Base-by-base conservation (phyloP, 2,888 invertebrate species). In the Melanotus villosus region DNA sequence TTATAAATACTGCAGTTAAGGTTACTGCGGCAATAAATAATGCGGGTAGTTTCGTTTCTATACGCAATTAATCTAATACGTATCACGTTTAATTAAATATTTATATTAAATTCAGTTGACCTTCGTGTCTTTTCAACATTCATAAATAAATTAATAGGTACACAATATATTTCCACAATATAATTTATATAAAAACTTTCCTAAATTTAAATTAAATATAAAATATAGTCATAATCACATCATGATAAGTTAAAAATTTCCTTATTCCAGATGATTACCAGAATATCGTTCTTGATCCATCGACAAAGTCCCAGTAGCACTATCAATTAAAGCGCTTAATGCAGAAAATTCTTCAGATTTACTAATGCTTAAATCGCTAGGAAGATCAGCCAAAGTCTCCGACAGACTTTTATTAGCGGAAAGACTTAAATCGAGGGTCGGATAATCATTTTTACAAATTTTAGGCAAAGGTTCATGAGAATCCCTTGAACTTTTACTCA, bases 381-480 rank as follows among this genome's bases (percentile, higher is more conserved):
- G 74, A 19, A 70, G 66, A 5, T 74, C 76, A 16, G 74, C 72
- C 26, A 75, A 75, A 52, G 72, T 72, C 6, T 81, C 80, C 5
- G 72, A 65, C 23, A 79, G 72, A 66, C 68, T 77, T 70, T 81
- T 81, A n/a, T 76, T 73, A 0, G 87, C 81, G 71, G 87, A 86
- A 73, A 86, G 84, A 70, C 88, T 86, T 10, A 88, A 82, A 71
- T 89, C 86, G 68, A 87, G 80, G 12, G 85, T 83, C 10, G 84
- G 78, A 65, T 87, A 84, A 72, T 88, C 89, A 23, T 86, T 82
- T 81, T 90, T 90, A 2, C 88, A 84, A 52, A 90, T 84, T 82
- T 91, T 91, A 9, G 88, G 77, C 43, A 89, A 88, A 63, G 86
- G 86, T 65, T 90, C 90, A 7, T 75, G 73, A 67, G 69, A 65